Evolutionary conservation across 2,888 invertebrate species (phyloP).

Genomic region (Pemphredon lugubris): DNA sequence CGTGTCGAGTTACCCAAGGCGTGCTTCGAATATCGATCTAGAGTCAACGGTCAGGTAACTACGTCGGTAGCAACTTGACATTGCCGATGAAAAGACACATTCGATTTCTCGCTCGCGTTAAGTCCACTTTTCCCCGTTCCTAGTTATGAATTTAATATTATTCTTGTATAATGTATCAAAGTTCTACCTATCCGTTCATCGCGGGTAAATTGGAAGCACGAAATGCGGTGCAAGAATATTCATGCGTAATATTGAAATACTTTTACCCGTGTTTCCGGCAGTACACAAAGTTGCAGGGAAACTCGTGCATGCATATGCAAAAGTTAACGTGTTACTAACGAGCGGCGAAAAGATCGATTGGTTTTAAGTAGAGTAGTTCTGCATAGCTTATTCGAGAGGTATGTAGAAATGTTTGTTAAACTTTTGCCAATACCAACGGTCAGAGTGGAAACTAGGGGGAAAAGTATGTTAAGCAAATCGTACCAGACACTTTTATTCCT

Average conservation of each 20-base stretch:
- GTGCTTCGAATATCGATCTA: conserved; percentile 73
- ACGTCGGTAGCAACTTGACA: conserved; percentile 32
- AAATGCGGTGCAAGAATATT: neutral
- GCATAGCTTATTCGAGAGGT: neutral
- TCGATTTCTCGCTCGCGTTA: conserved; percentile 33
- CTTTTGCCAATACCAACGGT: neutral
- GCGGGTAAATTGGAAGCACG: too few relatives aligned
- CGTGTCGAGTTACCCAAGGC: conserved; percentile 59
- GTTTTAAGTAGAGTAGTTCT: neutral
- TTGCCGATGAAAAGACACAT: conserved; percentile 37
- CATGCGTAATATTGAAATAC: neutral
- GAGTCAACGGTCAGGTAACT: conserved; percentile 59
- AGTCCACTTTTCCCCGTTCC: too few relatives aligned
- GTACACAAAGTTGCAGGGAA: neutral
- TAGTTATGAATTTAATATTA: too few relatives aligned
- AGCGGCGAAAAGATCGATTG: neutral
- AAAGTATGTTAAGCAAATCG: too few relatives aligned
- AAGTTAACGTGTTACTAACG: neutral
- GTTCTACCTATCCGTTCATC: too few relatives aligned
- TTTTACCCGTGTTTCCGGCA: neutral
- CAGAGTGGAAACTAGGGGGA: neutral
- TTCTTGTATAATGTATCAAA: too few relatives aligned
- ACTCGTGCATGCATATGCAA: too few relatives aligned
- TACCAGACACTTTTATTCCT: too few relatives aligned
- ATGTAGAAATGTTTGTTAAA: neutral